Evolutionary conservation across 2,888 invertebrate genomes (phyloP), one percentile per base, ranked within the genome.

Genomic region (Drosophila lutescens): DNA sequence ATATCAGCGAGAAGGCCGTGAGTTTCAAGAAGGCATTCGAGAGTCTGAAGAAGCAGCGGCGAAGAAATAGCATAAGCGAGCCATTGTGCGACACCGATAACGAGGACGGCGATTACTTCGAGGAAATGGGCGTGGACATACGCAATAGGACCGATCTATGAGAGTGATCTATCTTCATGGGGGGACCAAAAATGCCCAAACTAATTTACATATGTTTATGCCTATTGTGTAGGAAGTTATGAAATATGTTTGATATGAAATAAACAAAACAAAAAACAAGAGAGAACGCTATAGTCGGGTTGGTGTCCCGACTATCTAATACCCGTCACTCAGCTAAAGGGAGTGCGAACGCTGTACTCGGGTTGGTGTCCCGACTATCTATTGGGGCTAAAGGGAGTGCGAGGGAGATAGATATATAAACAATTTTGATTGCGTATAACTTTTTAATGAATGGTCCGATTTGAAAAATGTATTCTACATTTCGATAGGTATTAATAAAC

Each of bases 51-150:
- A 72, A 30, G 3, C 61, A 44, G 2, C 30, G 20, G 1, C 20
- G 2, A 0, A 46, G 32, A 9, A 20, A 12, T 4, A 74, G 61
- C 8, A 34, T 10, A 13, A 40, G 5, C 7, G 15, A 68, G 7
- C 50, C 56, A 3, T 51, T 88, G 4, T 69, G 66, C 41, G 55
- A 50, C 1, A 57, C 54, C 7, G 58, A 55, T 32, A 80, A 74
- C 15, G 83, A 73, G 10, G 56, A 47, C 12, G 60, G 13, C 6
- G 72, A 65, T 1, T 60, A 67, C 4, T 54, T 54, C 9, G 82
- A 70, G 57, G 86, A 82, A 43, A 68, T 77, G 68, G 76, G 71
- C 51, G 77, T 78, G 32, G 72, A 86, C 50, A 71, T 69, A 51
- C 61, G 77, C 15, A 54, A 62, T 44, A 56, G 65, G 2, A 63